Base-by-base conservation (phyloP, 1,140 invertebrate species). In the Diachasmimorpha longicaudata region DNA sequence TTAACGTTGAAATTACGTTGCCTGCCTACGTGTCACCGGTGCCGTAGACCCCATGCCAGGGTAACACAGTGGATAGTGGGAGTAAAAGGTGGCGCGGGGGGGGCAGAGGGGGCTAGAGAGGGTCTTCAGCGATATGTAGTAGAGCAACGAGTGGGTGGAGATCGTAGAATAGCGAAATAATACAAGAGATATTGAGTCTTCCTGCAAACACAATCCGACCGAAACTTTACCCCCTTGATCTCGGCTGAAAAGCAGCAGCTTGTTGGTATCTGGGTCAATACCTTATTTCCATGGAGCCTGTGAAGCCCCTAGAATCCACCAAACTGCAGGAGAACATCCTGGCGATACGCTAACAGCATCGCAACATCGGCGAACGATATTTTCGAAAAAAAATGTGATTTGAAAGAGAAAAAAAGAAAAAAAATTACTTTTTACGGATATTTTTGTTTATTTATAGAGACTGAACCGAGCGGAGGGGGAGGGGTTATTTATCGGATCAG, bases 221-320 rank as follows among this genome's bases (percentile, higher is more conserved):
- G 2, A 58, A 58, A 58, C 52, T 58, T 58, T 58, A 21, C 19
- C 21, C n/a, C 14, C 52, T 58, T 58, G 52, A 58, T 58, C 52
- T 58, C 19, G 8, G 44, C 10, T 21, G 21, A 16, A n/a, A 16
- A 58, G 52, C 52, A 2, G 21, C n/a, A 58, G 52, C 10, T 58
- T 16, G 52, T 16, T 58, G 6, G 1, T 55, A 72, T 48, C 25
- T 72, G 48, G 70, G 70, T 72, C 70, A 72, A 52, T 72, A 31
- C 46, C 37, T 72, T 77, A 79, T 77, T 79, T 72, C 19, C 71
- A 63, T 74, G 71, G 70, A 67, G 44, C 31, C 31, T 52, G 69
- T 70, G 16, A 39, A 63, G 79, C 70, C 19, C 55, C 70, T 78
- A 72, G 44, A 31, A 36, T 70, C 69, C 68, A 14, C 68, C 46